phyloP scores from a whole-genome alignment of 2,113 vertebrate species.

The Sardina pilchardus region DNA sequence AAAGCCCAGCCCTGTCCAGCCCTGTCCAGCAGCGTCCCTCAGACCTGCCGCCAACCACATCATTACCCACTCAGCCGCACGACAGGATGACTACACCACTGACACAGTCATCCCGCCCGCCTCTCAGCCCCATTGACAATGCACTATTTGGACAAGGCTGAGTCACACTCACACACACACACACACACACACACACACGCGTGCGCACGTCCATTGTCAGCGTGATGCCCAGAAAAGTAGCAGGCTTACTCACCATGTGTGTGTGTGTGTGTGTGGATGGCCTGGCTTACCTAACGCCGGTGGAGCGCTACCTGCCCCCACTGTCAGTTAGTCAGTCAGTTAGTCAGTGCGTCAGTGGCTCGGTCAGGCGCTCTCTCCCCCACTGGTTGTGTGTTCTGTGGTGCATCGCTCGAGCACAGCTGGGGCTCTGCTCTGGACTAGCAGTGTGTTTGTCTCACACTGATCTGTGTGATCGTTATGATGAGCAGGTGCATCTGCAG shows the following conservation, averaged over 20 bases:
- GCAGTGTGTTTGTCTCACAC: neutral
- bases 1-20: neutral
- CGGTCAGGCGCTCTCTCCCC: neutral
- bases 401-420: neutral
- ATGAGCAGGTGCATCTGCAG: neutral
- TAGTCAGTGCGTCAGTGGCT: too few relatives aligned
- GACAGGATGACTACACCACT: neutral
- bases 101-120: neutral
- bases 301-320: neutral
- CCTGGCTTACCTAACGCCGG: neutral
- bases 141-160: neutral
- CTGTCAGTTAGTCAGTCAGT: neutral
- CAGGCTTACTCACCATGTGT: neutral
- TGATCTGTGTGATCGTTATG: neutral
- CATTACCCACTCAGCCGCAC: neutral
- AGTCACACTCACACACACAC: too few relatives aligned
- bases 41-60: neutral
- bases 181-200: too few relatives aligned
- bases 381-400: neutral
- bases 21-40: neutral
- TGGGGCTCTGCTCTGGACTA: neutral
- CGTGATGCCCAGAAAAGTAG: neutral
- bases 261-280: neutral
- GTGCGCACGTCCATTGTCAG: neutral
- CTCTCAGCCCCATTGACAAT: neutral